phyloP scores from a whole-genome alignment of 2,797 vertebrate species.

The Arctocebus calabarensis region DNA sequence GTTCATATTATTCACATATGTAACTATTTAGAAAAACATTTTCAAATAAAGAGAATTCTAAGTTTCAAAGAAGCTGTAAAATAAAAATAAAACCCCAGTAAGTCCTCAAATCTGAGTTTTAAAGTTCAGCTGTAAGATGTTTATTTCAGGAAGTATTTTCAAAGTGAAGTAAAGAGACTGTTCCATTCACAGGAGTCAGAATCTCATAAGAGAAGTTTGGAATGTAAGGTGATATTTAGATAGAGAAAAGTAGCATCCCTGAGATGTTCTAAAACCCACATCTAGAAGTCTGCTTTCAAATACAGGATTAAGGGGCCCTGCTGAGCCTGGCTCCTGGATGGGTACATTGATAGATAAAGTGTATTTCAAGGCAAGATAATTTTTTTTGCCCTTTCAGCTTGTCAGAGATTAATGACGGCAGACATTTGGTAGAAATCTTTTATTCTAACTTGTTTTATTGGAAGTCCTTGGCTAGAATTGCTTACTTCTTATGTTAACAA shows the following conservation, averaged over 20 bases:
- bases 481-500: conserved; percentile 63
- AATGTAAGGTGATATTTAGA: conserved; percentile 64
- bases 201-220: conserved; percentile 8
- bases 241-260: conserved; percentile 69
- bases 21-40: neutral
- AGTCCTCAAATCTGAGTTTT: conserved; percentile 54
- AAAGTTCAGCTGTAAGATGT: neutral
- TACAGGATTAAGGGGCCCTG: conserved; percentile 46
- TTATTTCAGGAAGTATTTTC: conserved; percentile 61
- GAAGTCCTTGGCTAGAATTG: conserved; percentile 11
- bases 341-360: conserved; percentile 63
- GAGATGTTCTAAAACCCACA: conserved; percentile 62
- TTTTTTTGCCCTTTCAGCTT: conserved; percentile 64
- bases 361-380: conserved; percentile 59
- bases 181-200: conserved; percentile 41
- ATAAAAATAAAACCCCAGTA: neutral
- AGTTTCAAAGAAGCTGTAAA: neutral
- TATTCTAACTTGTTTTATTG: conserved; percentile 49
- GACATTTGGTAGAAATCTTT: conserved; percentile 44
- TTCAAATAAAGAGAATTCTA: conserved; percentile 4
- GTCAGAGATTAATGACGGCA: conserved; percentile 63
- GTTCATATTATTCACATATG: neutral
- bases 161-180: conserved; percentile 52
- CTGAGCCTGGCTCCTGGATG: conserved; percentile 4
- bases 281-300: conserved; percentile 66